These are phyloP conservation scores for Cyprinella venusta DNA, from an alignment of 2,797 vertebrate species.

Conservation along the genomic window DNA sequence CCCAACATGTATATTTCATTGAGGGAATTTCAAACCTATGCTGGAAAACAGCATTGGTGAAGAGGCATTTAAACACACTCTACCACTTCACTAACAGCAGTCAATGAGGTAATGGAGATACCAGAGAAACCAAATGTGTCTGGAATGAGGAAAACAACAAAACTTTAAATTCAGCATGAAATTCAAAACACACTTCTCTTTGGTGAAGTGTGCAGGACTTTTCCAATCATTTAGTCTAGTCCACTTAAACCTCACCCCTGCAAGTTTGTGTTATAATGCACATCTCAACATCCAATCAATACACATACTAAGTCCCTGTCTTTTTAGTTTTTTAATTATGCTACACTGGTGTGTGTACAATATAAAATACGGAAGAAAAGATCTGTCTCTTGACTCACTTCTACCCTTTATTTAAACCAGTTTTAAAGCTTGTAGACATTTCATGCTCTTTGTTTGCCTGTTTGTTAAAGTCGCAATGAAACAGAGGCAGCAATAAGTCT, in stretches of 20 bases:
- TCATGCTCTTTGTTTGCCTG: not conserved
- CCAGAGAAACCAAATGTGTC: not conserved
- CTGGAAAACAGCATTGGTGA: slow-evolving; percentile 10
- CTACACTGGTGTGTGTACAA: not conserved
- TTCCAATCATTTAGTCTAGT: not conserved
- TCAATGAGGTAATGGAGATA: not conserved
- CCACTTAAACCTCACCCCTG: not conserved
- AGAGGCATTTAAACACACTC: slow-evolving; percentile 6
- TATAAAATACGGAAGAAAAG: not conserved
- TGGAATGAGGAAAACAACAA: slow-evolving; percentile 17
- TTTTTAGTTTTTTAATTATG: not conserved
- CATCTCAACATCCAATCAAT: not conserved
- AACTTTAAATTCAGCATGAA: not conserved
- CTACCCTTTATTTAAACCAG: not conserved
- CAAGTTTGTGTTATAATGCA: not conserved
- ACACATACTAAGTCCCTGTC: not conserved
- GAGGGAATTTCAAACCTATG: not conserved
- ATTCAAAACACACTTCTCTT: not conserved
- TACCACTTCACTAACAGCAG: not conserved
- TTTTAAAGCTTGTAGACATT: not conserved
- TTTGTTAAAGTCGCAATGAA: not conserved
- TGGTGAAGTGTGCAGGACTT: not conserved
- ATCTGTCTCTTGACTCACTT: not conserved
- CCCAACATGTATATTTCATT: slow-evolving; percentile 30
- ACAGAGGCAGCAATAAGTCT: not conserved